Conservation (phyloP, 2,113 vertebrate species). For the Poeciliopsis turrubarensis region DNA sequence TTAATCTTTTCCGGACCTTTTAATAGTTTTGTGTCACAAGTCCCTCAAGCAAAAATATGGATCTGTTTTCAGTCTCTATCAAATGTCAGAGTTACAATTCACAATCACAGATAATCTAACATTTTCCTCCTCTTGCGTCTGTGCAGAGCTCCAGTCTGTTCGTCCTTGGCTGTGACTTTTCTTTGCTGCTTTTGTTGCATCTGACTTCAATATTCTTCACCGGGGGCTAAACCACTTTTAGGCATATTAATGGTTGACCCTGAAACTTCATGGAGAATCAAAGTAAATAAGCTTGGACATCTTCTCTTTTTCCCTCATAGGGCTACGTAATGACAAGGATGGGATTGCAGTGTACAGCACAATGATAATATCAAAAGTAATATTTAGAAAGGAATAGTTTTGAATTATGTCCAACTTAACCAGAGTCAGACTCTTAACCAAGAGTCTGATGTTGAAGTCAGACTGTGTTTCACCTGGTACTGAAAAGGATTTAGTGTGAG, state of each 20-base stretch:
- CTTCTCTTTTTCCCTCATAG: slow-evolving; percentile 4
- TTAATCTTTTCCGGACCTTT: slow-evolving; percentile 33
- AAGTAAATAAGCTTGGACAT: slow-evolving; percentile 48
- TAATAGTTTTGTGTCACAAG: slow-evolving; percentile 29
- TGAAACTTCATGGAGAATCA: slow-evolving; percentile 60
- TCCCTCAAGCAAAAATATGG: slow-evolving; percentile 61
- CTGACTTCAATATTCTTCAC: slow-evolving; percentile 66
- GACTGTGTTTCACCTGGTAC: not conserved
- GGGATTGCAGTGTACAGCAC: slow-evolving; percentile 22
- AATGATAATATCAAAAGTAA: not conserved
- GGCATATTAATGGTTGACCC: slow-evolving; percentile 68
- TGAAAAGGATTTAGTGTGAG: too few relatives aligned
- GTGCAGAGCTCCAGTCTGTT: slow-evolving; percentile 59
- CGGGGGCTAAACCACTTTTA: slow-evolving; percentile 61
- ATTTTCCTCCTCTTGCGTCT: slow-evolving; percentile 49
- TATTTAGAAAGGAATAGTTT: not conserved
- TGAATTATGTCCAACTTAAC: not conserved
- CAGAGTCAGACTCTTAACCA: not conserved
- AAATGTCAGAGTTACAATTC: slow-evolving; percentile 55
- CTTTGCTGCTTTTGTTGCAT: slow-evolving; percentile 53
- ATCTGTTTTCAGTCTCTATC: slow-evolving; percentile 59
- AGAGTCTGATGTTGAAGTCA: not conserved
- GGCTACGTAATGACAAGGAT: slow-evolving; percentile 2
- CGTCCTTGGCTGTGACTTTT: slow-evolving; percentile 71
- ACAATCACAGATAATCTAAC: slow-evolving; percentile 67